A percentile compares a stretch with the other conserved stretches of the same genome.
Evolutionary conservation across 2,888 invertebrate species (phyloP).

Genomic region (Cephus runcator): DNA sequence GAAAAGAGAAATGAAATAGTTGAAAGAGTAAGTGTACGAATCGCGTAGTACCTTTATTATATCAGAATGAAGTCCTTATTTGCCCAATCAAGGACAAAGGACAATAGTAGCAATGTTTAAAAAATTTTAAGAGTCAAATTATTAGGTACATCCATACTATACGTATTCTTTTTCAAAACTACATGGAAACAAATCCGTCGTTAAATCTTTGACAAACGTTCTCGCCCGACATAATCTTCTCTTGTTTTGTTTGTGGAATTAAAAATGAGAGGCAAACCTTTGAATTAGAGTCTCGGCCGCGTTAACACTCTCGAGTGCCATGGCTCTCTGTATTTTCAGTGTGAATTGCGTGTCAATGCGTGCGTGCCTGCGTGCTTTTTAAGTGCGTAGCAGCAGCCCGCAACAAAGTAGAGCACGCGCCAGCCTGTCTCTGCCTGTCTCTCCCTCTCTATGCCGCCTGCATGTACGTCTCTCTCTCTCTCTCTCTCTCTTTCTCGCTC

Average conservation of each 20-base stretch:
- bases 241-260: slow-evolving; percentile 38
- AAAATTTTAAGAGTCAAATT: not conserved
- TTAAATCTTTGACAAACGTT: not conserved
- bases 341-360: slow-evolving; percentile 1
- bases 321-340: slow-evolving; percentile 21
- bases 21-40: not conserved
- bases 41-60: not conserved
- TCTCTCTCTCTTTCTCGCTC: not conserved
- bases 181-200: not conserved
- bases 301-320: slow-evolving; percentile 65
- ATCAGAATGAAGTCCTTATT: not conserved
- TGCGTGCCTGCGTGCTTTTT: slow-evolving; percentile 1
- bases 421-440: not conserved
- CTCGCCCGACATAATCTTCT: slow-evolving; percentile 10
- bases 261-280: slow-evolving; percentile 64
- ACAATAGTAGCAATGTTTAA: not conserved
- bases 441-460: slow-evolving; percentile 1
- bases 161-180: not conserved
- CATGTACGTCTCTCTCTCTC: not conserved
- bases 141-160: not conserved
- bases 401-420: not conserved
- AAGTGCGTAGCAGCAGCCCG: not conserved
- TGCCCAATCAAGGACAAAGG: not conserved
- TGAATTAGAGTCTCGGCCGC: slow-evolving; percentile 64
- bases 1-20: not conserved